A percentile compares a stretch with the other conserved stretches of the same genome.
phyloP scores from a whole-genome alignment of 2,888 invertebrate species.

The Xestoiulus laeticollis region DNA sequence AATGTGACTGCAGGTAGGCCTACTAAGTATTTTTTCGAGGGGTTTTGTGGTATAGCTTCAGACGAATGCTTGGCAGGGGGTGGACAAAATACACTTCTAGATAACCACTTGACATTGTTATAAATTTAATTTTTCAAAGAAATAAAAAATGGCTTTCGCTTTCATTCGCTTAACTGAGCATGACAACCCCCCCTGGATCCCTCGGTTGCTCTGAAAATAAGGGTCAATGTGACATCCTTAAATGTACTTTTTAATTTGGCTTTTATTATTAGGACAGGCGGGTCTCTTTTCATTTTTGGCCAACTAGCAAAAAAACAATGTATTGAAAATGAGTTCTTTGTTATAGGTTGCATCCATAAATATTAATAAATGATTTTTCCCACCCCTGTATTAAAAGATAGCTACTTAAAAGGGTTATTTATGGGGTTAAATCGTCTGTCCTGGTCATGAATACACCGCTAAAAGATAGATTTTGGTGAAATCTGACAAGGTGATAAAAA shows the following conservation, averaged over 20 bases:
- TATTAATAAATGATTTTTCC: neutral
- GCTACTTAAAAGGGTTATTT: neutral
- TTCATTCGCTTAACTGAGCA: neutral
- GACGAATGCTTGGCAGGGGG: slow-evolving; percentile 9
- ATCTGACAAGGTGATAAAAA: neutral
- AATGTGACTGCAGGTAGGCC: neutral
- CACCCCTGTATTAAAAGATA: neutral
- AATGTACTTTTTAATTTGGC: neutral
- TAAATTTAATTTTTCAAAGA: neutral
- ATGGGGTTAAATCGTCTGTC: neutral
- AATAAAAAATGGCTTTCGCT: neutral
- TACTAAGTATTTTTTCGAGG: too few species aligned
- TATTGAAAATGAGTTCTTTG: neutral
- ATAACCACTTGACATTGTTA: slow-evolving; percentile 9
- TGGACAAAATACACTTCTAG: slow-evolving; percentile 9
- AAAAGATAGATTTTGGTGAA: neutral
- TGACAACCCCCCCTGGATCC: neutral
- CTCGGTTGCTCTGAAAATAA: neutral
- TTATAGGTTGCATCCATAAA: neutral
- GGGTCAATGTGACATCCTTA: slow-evolving; percentile 9
- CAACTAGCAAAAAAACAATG: neutral
- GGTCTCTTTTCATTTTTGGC: neutral
- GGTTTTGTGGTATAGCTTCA: neutral
- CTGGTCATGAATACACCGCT: too few species aligned
- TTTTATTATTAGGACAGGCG: slow-evolving; percentile 6